Conservation (phyloP, 2,888 invertebrate genomes). For the Microplitis manilae region DNA sequence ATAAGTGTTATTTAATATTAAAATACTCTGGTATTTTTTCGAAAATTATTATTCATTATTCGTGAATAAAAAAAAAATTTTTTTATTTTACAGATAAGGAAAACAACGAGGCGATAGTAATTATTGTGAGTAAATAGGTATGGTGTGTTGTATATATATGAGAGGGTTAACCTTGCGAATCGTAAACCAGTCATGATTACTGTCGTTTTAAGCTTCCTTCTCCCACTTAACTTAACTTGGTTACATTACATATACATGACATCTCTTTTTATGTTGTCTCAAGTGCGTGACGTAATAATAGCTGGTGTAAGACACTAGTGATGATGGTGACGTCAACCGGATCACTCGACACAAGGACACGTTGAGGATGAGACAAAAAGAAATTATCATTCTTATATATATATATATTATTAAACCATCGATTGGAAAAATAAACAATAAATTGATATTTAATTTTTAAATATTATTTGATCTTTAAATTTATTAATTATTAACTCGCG, state of each 20-base stretch:
- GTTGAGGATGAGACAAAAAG: neutral
- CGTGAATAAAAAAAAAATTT: neutral
- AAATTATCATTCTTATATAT: constrained; percentile 1
- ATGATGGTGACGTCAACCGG: constrained; percentile 49
- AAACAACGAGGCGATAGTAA: constrained; percentile 3
- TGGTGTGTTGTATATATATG: neutral
- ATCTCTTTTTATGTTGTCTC: constrained; percentile 28
- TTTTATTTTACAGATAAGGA: neutral
- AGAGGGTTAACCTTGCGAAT: constrained; percentile 22
- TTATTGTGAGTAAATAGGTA: constrained; percentile 5
- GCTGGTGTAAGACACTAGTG: constrained; percentile 40
- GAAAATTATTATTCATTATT: neutral
- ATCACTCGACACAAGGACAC: constrained; percentile 51
- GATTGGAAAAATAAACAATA: too few species aligned
- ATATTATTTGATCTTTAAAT: too few species aligned
- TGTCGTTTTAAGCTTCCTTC: constrained; percentile 17
- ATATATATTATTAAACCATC: too few species aligned
- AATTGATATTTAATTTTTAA: too few species aligned
- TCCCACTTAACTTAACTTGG: neutral
- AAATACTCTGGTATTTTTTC: neutral
- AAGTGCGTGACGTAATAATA: constrained; percentile 53
- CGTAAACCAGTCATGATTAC: constrained; percentile 19
- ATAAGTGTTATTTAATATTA: too few species aligned
- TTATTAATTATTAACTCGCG: too few species aligned
- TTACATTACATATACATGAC: neutral